Evolutionary conservation across 2,113 vertebrate species (phyloP).

Genomic region (Caranx melampygus): DNA sequence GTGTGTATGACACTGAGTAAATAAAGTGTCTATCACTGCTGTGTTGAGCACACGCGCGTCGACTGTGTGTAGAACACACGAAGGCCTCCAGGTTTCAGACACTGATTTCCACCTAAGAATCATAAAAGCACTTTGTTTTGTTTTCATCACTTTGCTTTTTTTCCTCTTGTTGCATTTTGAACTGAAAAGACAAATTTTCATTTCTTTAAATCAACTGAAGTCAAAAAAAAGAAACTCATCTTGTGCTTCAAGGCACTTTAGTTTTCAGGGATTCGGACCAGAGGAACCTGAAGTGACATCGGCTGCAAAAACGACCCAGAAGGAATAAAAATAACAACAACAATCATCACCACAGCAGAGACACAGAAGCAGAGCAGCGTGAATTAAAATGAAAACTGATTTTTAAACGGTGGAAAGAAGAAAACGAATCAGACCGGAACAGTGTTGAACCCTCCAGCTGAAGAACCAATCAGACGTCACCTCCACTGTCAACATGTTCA

Average conservation of each 20-base stretch:
- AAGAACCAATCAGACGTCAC: conserved; percentile 7
- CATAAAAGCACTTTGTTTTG: conserved; percentile 71
- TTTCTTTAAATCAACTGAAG: conserved; percentile 34
- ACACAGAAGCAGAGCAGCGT: neutral
- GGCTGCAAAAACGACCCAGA: conserved; percentile 45
- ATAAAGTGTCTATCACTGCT: neutral
- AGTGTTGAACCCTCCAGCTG: conserved; percentile 10
- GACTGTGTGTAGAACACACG: conserved; percentile 43
- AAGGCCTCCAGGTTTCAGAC: conserved; percentile 76
- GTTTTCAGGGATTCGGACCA: conserved; percentile 23
- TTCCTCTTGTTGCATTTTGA: conserved; percentile 50
- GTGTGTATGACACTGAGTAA: neutral
- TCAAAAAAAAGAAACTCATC: conserved; percentile 40
- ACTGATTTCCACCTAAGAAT: conserved; percentile 62
- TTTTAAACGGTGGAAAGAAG: neutral
- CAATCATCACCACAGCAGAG: conserved; percentile 15
- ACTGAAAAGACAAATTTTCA: conserved; percentile 40
- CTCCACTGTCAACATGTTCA: neutral
- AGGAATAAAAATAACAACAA: too few species aligned
- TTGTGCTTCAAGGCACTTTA: conserved; percentile 84
- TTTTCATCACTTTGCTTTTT: conserved; percentile 60
- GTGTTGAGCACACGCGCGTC: conserved; percentile 38
- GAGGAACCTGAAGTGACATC: conserved; percentile 66
- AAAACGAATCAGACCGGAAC: conserved; percentile 19
- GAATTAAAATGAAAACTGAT: neutral